Base-by-base conservation (phyloP, 2,797 vertebrate species). In the Aselliscus stoliczkanus region DNA sequence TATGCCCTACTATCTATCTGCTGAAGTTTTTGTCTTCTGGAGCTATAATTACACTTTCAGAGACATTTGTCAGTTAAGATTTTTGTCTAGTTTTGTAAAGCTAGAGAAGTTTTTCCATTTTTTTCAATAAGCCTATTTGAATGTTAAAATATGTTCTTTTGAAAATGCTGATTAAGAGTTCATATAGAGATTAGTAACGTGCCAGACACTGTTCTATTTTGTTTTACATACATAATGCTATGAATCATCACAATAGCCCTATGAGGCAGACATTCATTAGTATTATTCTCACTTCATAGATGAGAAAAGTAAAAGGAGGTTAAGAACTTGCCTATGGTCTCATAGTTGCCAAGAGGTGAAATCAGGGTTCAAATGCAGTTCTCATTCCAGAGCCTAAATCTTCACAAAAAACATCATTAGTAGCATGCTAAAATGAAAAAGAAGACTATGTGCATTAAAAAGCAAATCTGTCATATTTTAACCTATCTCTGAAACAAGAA, bases 401-500 rank as follows among this genome's bases (percentile, higher is more conserved):
- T 85, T 62, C 77, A 69, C 52, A 50, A n/a, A 47, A 93, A 79
- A 83, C n/a, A 56, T 52, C 31, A 54, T 37, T 69, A 83, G 31
- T 14, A 75, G 31, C 3, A 64, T 42, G 81, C 3, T 52, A 75
- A 76, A 90, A 81, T 58, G 23, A 50, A 84, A 95, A 89, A 17
- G 29, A 88, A 82, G 9, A 56, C 39, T 83, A 31, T 77, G 42
- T 80, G 60, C 34, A 75, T 84, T 89, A 76, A 64, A 83, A 69
- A 91, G 62, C 23, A 89, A 82, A 89, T 73, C 10, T 92, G 44
- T 82, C 75, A 90, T 47, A 93, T 87, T 81, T 96, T 77, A 39
- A 62, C 62, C n/a, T 94, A 69, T 64, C 37, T 92, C 11, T 88
- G 27, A 42, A 88, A 93, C n/a, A 44, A 96, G 88, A 97, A 93